These are phyloP conservation scores for Orius laevigatus DNA, from an alignment of 1,140 invertebrate genomes.

Conservation along the genomic window DNA sequence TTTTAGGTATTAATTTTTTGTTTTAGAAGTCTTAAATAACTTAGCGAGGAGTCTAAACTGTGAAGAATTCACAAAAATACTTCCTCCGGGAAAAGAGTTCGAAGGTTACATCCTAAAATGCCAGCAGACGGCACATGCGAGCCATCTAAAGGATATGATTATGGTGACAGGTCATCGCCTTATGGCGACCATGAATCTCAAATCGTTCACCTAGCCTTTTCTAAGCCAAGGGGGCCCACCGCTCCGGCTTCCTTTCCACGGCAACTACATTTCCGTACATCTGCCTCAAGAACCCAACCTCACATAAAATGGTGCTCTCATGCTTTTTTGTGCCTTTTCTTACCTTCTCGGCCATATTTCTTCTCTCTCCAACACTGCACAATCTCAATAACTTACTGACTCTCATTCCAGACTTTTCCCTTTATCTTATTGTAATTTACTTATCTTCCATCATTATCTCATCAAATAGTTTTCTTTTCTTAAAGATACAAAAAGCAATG, in stretches of 20 bases:
- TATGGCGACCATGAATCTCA: constrained; percentile 25
- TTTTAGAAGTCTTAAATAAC: constrained; percentile 17
- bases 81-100: constrained; percentile 17
- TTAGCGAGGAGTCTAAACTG: constrained; percentile 15
- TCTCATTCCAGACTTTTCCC: too few relatives aligned
- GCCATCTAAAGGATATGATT: constrained; percentile 41
- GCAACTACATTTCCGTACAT: constrained; percentile 7
- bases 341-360: too few relatives aligned
- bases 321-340: too few relatives aligned
- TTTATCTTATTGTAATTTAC: too few relatives aligned
- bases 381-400: too few relatives aligned
- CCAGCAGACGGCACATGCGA: constrained; percentile 30
- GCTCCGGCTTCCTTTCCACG: background rate
- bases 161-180: constrained; percentile 41
- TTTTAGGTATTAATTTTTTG: background rate
- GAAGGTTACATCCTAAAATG: constrained; percentile 20
- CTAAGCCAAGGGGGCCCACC: constrained; percentile 8
- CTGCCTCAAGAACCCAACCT: background rate
- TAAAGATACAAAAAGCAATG: too few relatives aligned
- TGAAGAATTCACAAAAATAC: constrained; percentile 17
- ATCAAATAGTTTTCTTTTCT: too few relatives aligned
- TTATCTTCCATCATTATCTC: too few relatives aligned
- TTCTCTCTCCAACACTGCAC: too few relatives aligned
- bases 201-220: constrained; percentile 13
- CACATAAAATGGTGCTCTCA: too few relatives aligned